Evolutionary conservation across 2,888 invertebrate species (phyloP), one percentile per base, ranked within the genome.

Genomic region (Chalcosyrphus nemorum): DNA sequence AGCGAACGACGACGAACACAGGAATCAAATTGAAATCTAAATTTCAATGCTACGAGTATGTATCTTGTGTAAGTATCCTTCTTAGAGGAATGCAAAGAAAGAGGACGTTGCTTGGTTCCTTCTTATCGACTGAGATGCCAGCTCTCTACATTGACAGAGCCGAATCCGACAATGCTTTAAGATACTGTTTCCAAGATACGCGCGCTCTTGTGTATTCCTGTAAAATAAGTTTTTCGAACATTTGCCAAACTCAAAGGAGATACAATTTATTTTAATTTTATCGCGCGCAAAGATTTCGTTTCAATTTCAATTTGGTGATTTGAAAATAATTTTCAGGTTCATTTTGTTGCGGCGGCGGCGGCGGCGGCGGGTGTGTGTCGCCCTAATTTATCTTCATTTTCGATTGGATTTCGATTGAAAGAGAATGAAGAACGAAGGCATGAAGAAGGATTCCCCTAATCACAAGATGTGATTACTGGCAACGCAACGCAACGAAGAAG

Each of bases 191-290:
- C 24, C 50, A 13, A 29, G 52, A 29, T 9, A 27, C 32, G 13
- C n/a, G 11, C 24, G n/a, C n/a, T n/a, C n/a, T n/a, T 27, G 3
- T 17, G 24, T 6, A 6, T n/a, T 17, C 7, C 41, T 15, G 2
- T 13, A 6, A 15, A 52, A 29, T 24, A 7, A 35, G 11, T 27
- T n/a, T n/a, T n/a, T 17, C 52, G 59, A 50, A 81, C 52, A 50
- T 41, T 43, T 29, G 13, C 27, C 68, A 59, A n/a, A 11, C 47
- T 15, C 2, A 15, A 47, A 15, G 17, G 54, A 41, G 24, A 61
- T 50, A 63, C 82, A 74, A 68, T 81, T 81, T 81, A 76, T 76
- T 75, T 75, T 59, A 81, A 76, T 76, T 81, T 81, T 81, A 76
- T 71, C 52, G 71, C 57, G 45, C 52, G 71, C 57, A 52, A 35